Conservation (phyloP, 2,797 vertebrate genomes). For the Zenarchopterus dispar region DNA sequence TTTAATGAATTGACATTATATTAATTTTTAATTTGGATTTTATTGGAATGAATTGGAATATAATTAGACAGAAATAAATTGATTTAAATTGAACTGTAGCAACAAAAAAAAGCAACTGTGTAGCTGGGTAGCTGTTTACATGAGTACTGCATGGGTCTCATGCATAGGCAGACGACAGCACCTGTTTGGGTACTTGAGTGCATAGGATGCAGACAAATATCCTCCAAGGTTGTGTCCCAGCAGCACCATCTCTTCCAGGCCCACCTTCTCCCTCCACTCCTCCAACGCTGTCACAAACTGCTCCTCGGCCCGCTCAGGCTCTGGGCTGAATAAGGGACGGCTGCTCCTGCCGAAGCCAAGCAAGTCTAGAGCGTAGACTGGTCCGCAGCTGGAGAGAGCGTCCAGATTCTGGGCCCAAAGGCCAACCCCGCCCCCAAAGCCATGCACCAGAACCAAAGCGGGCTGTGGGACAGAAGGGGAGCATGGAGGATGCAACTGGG, state of each 20-base stretch:
- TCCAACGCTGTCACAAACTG: conserved; percentile 91
- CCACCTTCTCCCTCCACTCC: conserved; percentile 89
- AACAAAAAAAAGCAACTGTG: too few relatives aligned
- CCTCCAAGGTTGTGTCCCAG: conserved; percentile 95
- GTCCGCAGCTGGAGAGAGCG: conserved; percentile 83
- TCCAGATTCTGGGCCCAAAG: conserved; percentile 95
- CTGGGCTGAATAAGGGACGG: conserved; percentile 82
- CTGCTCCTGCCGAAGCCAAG: conserved; percentile 95
- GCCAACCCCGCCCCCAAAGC: conserved; percentile 92
- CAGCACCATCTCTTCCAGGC: conserved; percentile 89
- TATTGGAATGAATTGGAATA: too few relatives aligned
- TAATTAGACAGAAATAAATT: too few relatives aligned
- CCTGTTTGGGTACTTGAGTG: conserved; percentile 91
- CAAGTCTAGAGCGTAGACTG: conserved; percentile 90
- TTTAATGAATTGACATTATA: too few relatives aligned
- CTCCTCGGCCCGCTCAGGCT: conserved; percentile 86
- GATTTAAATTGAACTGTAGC: too few relatives aligned
- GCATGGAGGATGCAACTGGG: conserved; percentile 12
- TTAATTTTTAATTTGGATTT: too few relatives aligned
- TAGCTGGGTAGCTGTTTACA: too few relatives aligned
- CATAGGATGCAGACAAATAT: conserved; percentile 90
- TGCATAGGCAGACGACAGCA: conserved; percentile 45
- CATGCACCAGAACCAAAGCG: conserved; percentile 90
- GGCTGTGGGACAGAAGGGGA: not conserved
- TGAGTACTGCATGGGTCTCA: too few relatives aligned